These are phyloP conservation scores for Leptobrachium leishanense DNA, from an alignment of 2,113 vertebrate species.

Conservation along the genomic window DNA sequence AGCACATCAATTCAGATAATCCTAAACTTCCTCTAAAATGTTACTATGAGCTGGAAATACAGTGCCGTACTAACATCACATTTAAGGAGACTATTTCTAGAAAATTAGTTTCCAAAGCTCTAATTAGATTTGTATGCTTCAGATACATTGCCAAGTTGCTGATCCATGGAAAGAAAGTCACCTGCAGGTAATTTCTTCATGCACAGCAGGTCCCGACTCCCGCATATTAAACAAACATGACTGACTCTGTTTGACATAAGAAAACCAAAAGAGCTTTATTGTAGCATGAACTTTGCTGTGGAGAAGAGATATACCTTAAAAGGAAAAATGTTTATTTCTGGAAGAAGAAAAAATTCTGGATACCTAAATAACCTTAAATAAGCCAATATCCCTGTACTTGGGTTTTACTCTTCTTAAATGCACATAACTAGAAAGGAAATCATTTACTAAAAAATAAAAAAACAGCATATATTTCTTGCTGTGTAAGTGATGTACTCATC, in stretches of 20 bases:
- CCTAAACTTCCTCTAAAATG: neutral
- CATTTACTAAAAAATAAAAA: too few relatives aligned
- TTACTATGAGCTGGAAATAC: conserved; percentile 20
- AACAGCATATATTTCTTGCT: too few relatives aligned
- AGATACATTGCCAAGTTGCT: conserved; percentile 33
- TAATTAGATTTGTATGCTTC: conserved; percentile 45
- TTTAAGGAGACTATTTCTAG: conserved; percentile 12
- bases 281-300: conserved; percentile 24
- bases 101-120: conserved; percentile 37
- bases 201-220: conserved; percentile 36
- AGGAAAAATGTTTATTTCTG: neutral
- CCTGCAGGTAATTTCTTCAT: conserved; percentile 45
- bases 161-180: conserved; percentile 40
- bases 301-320: conserved; percentile 21
- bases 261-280: conserved; percentile 23
- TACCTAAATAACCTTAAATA: neutral
- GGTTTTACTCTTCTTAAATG: too few relatives aligned
- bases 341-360: neutral
- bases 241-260: conserved; percentile 7
- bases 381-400: too few relatives aligned
- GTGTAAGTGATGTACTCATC: too few relatives aligned
- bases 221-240: conserved; percentile 37
- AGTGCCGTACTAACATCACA: conserved; percentile 15
- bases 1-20: neutral
- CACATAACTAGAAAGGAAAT: too few relatives aligned